Base-by-base conservation (phyloP, 2,888 invertebrate species). In the Andricus quercusramuli region DNA sequence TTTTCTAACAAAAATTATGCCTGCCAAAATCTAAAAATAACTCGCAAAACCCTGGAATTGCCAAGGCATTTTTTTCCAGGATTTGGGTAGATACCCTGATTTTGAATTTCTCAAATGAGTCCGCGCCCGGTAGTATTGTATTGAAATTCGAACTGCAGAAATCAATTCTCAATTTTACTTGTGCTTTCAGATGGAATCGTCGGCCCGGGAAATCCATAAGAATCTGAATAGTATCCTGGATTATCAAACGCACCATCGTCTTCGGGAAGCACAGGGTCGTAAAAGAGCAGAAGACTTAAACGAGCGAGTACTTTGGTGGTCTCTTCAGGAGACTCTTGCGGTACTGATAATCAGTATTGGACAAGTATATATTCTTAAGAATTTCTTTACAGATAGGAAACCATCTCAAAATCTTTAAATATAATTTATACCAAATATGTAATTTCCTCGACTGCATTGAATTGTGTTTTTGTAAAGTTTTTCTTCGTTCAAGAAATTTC, bases 271-370 rank as follows among this genome's bases (percentile, higher is more conserved):
- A 2, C 98, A 99, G 92, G 97, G 98, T 77, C 95, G 99, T 78
- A 98, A 98, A 90, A 95, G 99, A 81, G 99, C 99, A 0, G 99
- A 99, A 93, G 98, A 99, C 91, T 94, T 99, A 79, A 99, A 99
- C 89, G 98, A 98, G 91, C 95, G 97, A 88, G 99, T 99, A 13
- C 94, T 98, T 90, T 95, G 96, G 94, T 99, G 99, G 99, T 98
- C 99, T 0, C 93, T 97, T 66, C 95, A 97, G 86, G 98, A 99
- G 93, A 97, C 98, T 17, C 89, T 96, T 5, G 96, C 97, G 59
- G 96, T 99, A 85, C 93, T 99, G 22, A 91, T 96, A 80, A 97
- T 98, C 74, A 96, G 97, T n/a, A 94, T 99, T 78, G 96, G 96
- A 44, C 99, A 99, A 94, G 98, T 99, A 76, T 94, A 98, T 91